These are phyloP conservation scores for Cranoglanis bouderius DNA, from an alignment of 2,113 vertebrate species.

Conservation along the genomic window DNA sequence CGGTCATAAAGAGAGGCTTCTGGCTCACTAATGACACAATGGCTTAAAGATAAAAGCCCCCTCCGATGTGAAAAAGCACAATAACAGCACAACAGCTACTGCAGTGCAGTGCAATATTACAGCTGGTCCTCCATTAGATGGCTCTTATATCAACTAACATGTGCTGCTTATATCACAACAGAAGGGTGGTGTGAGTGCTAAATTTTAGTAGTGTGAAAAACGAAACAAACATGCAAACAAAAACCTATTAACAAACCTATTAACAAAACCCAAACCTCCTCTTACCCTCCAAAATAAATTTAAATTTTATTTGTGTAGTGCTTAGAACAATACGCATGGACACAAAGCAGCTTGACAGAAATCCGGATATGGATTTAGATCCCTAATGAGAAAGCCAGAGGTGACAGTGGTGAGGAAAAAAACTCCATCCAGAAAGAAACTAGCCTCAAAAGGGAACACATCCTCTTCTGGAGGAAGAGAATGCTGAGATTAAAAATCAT, in stretches of 20 bases:
- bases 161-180: constrained; percentile 6
- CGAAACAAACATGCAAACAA: neutral
- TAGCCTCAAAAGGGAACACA: too few relatives aligned
- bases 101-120: constrained; percentile 36
- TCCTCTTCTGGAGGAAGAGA: neutral
- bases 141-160: constrained; percentile 8
- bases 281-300: neutral
- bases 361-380: neutral
- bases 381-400: neutral
- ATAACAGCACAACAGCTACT: constrained; percentile 47
- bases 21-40: constrained; percentile 48
- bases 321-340: neutral
- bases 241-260: neutral
- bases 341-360: constrained; percentile 4
- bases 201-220: neutral
- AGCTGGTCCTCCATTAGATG: constrained; percentile 38
- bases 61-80: constrained; percentile 55
- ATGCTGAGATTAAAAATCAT: neutral
- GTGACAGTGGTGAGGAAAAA: neutral
- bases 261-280: neutral
- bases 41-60: constrained; percentile 55
- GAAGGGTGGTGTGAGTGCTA: neutral
- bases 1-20: constrained; percentile 59
- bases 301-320: neutral
- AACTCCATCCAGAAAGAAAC: neutral